Evolutionary conservation across 2,888 invertebrate species (phyloP), one percentile per base, ranked within the genome.

Genomic region (Bugula neritina): DNA sequence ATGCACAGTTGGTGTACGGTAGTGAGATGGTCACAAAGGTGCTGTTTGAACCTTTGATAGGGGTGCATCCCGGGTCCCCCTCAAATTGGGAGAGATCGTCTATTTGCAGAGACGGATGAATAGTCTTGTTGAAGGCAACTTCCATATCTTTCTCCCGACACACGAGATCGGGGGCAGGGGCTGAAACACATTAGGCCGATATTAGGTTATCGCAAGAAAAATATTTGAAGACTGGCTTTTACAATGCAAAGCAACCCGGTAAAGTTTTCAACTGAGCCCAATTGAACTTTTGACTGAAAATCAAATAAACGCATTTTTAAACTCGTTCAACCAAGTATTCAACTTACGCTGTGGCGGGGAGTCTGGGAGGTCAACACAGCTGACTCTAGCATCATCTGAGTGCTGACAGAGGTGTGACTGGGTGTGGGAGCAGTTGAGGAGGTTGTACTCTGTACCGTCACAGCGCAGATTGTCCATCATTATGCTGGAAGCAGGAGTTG

Each of bases 11-110:
- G 31, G 5, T 17, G 31, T 63, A 63, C 13, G 27, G 27, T 2
- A 63, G 10, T 5, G 31, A 25, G 17, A 63, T 27, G n/a, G 63
- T 25, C 2, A 63, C 31, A 31, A 31, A 83, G 29, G 78, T 75
- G 35, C 81, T 78, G 73, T 80, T 79, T 0, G 80, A 79, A 0
- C 63, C 72, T 71, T 83, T 83, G 27, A 73, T 71, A 80, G 81
- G 77, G 31, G 76, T 21, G 31, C 63, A 63, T 13, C 27, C 34
- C 13, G 29, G 2, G 3, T 5, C 5, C 2, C 27, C 63, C 17
- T 2, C 31, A 17, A 71, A 35, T 13, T 75, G 55, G 31, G 75
- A 71, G 71, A 82, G 72, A 74, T 80, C 78, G 72, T 77, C 78
- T 5, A 71, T 72, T 69, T 78, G 77, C 23, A 83, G 75, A 34